A percentile compares a stretch with the other conserved stretches of the same genome.
These are phyloP conservation scores for Sycophaga agraensis DNA, from an alignment of 1,140 invertebrate species.

Conservation along the genomic window DNA sequence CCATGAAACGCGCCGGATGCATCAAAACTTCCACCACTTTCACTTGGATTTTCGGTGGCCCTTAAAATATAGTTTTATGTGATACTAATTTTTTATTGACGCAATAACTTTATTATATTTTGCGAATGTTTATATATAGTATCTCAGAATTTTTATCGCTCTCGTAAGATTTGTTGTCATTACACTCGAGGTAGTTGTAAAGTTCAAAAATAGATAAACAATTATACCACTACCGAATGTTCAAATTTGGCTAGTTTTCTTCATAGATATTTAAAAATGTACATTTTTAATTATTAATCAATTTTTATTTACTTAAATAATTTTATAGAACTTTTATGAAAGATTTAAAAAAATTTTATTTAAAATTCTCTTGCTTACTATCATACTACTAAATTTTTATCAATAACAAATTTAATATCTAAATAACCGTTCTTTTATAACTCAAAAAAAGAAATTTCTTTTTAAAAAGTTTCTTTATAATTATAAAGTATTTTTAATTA, in stretches of 20 bases:
- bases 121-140: too few relatives aligned
- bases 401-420: background rate
- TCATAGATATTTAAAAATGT: too few relatives aligned
- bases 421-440: background rate
- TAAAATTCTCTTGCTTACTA: background rate
- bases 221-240: slow-evolving; percentile 29
- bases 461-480: too few relatives aligned
- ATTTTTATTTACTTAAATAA: too few relatives aligned
- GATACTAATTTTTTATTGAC: background rate
- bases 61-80: slow-evolving; percentile 34
- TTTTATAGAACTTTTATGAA: too few relatives aligned
- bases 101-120: too few relatives aligned
- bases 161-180: slow-evolving; percentile 26
- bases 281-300: too few relatives aligned
- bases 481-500: too few relatives aligned
- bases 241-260: slow-evolving; percentile 33
- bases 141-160: slow-evolving; percentile 30
- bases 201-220: background rate
- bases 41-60: slow-evolving; percentile 73
- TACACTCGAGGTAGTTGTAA: slow-evolving; percentile 29
- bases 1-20: slow-evolving; percentile 79
- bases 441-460: background rate
- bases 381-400: background rate
- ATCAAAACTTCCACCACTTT: slow-evolving; percentile 84
- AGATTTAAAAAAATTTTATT: too few relatives aligned